These are phyloP conservation scores for Ophioninae sp. DNA, from an alignment of 2,888 invertebrate species.

Conservation along the genomic window DNA sequence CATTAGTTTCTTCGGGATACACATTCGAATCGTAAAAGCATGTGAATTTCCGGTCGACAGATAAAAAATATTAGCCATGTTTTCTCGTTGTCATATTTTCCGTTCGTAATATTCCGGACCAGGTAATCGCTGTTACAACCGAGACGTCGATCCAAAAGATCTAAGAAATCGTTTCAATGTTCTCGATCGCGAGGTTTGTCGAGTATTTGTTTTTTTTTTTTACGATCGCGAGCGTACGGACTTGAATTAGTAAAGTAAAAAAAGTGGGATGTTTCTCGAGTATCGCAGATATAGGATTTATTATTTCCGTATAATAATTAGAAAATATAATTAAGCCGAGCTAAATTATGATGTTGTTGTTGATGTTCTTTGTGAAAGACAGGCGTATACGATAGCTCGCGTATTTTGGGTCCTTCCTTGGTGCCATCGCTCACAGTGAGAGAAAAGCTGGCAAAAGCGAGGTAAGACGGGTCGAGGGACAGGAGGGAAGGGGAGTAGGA, in stretches of 20 bases:
- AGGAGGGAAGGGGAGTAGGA: background rate
- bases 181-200: background rate
- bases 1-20: background rate
- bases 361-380: slow-evolving; percentile 73
- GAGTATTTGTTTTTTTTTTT: background rate
- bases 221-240: slow-evolving; percentile 6
- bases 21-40: background rate
- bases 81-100: no score
- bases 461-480: background rate
- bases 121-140: background rate
- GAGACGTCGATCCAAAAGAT: background rate
- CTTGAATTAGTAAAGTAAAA: slow-evolving; percentile 25
- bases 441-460: slow-evolving; percentile 36
- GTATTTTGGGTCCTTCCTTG: slow-evolving; percentile 71
- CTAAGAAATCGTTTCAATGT: background rate
- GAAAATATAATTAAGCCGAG: slow-evolving; percentile 81
- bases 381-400: slow-evolving; percentile 72
- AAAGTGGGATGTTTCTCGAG: slow-evolving; percentile 69
- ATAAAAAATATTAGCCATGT: no score
- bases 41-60: no score
- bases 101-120: background rate
- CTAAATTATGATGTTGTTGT: slow-evolving; percentile 77
- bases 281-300: slow-evolving; percentile 80
- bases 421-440: slow-evolving; percentile 62
- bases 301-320: slow-evolving; percentile 80